phyloP scores from a whole-genome alignment of 1,140 invertebrate species.

The Hetaerina americana region DNA sequence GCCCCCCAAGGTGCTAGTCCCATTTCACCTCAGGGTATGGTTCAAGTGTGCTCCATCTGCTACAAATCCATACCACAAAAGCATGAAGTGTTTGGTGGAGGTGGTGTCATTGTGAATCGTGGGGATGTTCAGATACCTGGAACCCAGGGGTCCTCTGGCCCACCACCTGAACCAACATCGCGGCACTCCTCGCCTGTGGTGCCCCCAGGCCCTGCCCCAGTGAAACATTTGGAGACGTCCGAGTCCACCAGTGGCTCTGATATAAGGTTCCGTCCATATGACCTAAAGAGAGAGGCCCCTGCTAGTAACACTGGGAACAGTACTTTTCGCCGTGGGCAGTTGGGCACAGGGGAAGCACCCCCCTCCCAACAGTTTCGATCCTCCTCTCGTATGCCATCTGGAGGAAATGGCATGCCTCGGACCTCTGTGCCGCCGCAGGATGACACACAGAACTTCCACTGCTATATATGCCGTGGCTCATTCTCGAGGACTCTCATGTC shows the following conservation, averaged over 20 bases:
- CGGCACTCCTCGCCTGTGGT: background rate
- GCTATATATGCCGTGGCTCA: conserved; percentile 59
- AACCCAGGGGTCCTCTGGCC: conserved; percentile 3
- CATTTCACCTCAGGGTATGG: conserved; percentile 57
- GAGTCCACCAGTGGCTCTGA: conserved; percentile 38
- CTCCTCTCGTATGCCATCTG: background rate
- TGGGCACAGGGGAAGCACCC: background rate
- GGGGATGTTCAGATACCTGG: conserved; percentile 13
- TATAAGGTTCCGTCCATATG: conserved; percentile 55
- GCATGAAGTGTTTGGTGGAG: conserved; percentile 54
- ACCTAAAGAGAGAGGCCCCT: conserved; percentile 37
- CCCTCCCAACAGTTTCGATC: background rate
- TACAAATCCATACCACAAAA: conserved; percentile 69
- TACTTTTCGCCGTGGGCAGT: background rate
- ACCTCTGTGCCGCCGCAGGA: background rate
- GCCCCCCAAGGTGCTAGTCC: conserved; percentile 69
- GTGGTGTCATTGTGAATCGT: conserved; percentile 2
- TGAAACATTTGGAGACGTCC: conserved; percentile 28
- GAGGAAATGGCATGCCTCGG: background rate
- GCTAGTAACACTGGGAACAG: background rate
- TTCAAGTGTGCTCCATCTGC: conserved; percentile 58
- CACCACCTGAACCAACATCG: background rate
- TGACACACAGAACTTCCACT: conserved; percentile 22
- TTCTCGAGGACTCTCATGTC: conserved; percentile 60
- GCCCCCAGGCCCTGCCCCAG: conserved; percentile 1